phyloP scores from a whole-genome alignment of 2,113 vertebrate genomes.

The Coptodon rendalli region DNA sequence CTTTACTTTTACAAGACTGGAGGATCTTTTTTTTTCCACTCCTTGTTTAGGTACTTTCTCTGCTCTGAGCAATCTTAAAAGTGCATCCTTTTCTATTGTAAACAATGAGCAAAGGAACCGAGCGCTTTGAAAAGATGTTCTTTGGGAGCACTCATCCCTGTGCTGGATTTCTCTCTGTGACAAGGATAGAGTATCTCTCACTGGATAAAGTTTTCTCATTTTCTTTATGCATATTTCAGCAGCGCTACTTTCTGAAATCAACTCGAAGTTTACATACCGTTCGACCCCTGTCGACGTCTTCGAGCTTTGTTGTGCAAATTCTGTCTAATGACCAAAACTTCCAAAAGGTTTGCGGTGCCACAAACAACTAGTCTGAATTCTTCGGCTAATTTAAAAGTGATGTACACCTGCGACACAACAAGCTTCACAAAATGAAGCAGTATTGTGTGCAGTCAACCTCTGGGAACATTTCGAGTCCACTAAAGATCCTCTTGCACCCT shows the following conservation, averaged over 20 bases:
- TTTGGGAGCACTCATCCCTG: not conserved
- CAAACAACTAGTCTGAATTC: not conserved
- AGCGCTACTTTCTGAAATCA: not conserved
- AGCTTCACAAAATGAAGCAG: not conserved
- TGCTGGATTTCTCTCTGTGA: not conserved
- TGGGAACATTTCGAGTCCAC: not conserved
- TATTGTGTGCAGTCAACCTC: not conserved
- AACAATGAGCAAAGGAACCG: not conserved
- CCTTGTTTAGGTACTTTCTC: not conserved
- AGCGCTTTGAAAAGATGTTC: not conserved
- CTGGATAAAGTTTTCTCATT: not conserved
- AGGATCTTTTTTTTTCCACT: not conserved
- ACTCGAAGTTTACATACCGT: not conserved
- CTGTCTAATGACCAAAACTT: not conserved
- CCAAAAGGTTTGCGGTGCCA: not conserved
- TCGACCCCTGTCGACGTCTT: not conserved
- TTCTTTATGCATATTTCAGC: not conserved
- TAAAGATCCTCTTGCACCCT: not conserved
- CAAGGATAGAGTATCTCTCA: not conserved
- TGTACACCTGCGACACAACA: not conserved
- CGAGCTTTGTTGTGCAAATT: not conserved
- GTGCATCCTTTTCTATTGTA: not conserved
- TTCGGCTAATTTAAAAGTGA: not conserved
- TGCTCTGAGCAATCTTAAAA: not conserved
- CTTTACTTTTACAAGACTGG: not conserved